Evolutionary conservation across 2,113 vertebrate species (phyloP).

Genomic region (Indicator indicator): DNA sequence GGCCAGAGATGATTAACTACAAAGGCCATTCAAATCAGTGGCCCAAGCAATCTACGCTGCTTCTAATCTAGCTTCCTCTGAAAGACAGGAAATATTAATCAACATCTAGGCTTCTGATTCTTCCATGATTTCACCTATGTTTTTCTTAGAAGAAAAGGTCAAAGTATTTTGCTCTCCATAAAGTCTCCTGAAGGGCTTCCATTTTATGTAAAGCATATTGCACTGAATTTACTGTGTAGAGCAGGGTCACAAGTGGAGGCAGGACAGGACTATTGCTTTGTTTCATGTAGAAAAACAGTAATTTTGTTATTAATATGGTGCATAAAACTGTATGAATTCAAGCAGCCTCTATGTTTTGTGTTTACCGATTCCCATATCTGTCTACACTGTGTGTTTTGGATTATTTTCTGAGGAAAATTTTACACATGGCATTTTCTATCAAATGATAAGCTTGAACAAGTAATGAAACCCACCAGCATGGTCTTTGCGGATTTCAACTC

Average conservation of each 20-base stretch:
- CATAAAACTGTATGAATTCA: neutral
- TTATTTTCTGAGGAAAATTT: slow-evolving; percentile 27
- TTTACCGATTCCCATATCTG: neutral
- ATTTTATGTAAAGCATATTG: neutral
- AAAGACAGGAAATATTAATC: neutral
- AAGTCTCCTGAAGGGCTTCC: neutral
- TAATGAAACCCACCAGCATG: neutral
- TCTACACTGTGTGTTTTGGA: neutral
- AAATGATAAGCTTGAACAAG: neutral
- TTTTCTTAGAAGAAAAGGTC: neutral
- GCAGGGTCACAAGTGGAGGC: neutral
- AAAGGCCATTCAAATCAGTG: neutral
- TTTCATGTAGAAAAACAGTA: neutral
- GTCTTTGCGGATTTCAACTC: slow-evolving; percentile 9
- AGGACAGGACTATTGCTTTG: neutral
- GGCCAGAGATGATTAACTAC: neutral
- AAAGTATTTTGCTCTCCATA: neutral
- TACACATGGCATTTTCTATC: neutral
- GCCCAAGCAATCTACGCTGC: neutral
- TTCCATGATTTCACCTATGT: neutral
- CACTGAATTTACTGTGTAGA: neutral
- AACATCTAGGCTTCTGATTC: neutral
- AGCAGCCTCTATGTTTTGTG: neutral
- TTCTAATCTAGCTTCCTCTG: neutral
- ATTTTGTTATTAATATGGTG: neutral